phyloP scores from a whole-genome alignment of 2,113 vertebrate species.

The Nibea coibor region DNA sequence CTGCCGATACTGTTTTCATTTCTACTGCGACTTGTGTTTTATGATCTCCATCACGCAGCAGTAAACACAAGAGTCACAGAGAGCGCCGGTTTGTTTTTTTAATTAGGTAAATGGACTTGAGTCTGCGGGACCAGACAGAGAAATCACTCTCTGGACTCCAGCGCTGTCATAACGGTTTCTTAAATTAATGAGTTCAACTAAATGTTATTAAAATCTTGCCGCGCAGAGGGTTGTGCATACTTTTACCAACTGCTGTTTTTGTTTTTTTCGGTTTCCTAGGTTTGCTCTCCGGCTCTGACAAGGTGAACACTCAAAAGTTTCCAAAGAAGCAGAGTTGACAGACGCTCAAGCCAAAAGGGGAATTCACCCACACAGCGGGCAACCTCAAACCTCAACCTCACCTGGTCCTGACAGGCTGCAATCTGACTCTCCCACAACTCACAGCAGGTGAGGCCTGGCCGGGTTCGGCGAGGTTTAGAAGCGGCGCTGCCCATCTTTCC shows the following conservation, averaged over 20 bases:
- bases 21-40: constrained; percentile 51
- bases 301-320: constrained; percentile 51
- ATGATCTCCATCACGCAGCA: constrained; percentile 61
- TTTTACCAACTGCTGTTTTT: constrained; percentile 37
- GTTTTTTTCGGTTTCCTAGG: constrained; percentile 37
- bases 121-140: constrained; percentile 72
- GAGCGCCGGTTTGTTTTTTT: constrained; percentile 66
- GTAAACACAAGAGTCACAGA: constrained; percentile 66
- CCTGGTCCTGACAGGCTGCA: constrained; percentile 42
- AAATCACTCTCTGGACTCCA: constrained; percentile 71
- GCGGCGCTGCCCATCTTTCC: constrained; percentile 60
- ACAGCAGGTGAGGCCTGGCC: constrained; percentile 50
- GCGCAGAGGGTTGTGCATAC: constrained; percentile 21
- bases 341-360: constrained; percentile 24
- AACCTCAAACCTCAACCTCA: constrained; percentile 45
- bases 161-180: constrained; percentile 66
- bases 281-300: constrained; percentile 25
- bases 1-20: constrained; percentile 50
- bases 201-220: constrained; percentile 68
- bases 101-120: constrained; percentile 78
- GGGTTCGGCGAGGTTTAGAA: constrained; percentile 20
- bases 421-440: constrained; percentile 47
- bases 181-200: constrained; percentile 66
- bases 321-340: constrained; percentile 24
- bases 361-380: constrained; percentile 12